A percentile compares a stretch with the other conserved stretches of the same genome.
phyloP scores from a whole-genome alignment of 1,140 invertebrate genomes.

The Rhynchophorus ferrugineus region DNA sequence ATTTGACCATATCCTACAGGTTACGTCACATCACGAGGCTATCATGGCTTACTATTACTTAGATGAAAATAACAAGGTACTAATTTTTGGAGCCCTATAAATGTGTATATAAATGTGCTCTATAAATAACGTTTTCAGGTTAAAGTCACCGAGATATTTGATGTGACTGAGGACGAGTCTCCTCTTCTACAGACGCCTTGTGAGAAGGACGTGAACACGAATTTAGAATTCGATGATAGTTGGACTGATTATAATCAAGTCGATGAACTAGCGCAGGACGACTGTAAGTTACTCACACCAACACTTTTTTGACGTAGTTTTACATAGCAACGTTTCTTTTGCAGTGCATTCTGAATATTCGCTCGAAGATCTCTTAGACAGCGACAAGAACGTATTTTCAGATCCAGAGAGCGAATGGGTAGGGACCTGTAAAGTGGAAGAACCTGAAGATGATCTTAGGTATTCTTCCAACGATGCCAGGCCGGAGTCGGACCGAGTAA shows the following conservation, averaged over 20 bases:
- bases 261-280: constrained; percentile 4
- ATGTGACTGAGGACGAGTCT: constrained; percentile 62
- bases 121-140: too few relatives aligned
- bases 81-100: too few relatives aligned
- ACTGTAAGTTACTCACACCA: constrained; percentile 18
- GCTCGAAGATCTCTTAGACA: constrained; percentile 41
- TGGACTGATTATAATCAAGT: constrained; percentile 42
- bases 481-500: constrained; percentile 28
- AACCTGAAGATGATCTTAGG: constrained; percentile 22
- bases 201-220: constrained; percentile 43
- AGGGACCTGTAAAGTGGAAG: constrained; percentile 39
- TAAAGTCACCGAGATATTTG: constrained; percentile 81
- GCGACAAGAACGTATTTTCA: constrained; percentile 46
- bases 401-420: constrained; percentile 54
- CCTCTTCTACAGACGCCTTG: constrained; percentile 41
- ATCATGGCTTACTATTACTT: constrained; percentile 86
- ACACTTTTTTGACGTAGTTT: too few relatives aligned
- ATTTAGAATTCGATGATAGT: constrained; percentile 46
- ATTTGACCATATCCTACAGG: constrained; percentile 79
- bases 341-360: constrained; percentile 41
- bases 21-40: constrained; percentile 76
- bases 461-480: constrained; percentile 14
- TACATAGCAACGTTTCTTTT: too few relatives aligned
- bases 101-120: too few relatives aligned
- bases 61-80: constrained; percentile 71